Percentiles rank a stretch among this genome's conserved stretches.
phyloP scores from a whole-genome alignment of 2,113 vertebrate genomes.

The Entosphenus tridentatus region DNA sequence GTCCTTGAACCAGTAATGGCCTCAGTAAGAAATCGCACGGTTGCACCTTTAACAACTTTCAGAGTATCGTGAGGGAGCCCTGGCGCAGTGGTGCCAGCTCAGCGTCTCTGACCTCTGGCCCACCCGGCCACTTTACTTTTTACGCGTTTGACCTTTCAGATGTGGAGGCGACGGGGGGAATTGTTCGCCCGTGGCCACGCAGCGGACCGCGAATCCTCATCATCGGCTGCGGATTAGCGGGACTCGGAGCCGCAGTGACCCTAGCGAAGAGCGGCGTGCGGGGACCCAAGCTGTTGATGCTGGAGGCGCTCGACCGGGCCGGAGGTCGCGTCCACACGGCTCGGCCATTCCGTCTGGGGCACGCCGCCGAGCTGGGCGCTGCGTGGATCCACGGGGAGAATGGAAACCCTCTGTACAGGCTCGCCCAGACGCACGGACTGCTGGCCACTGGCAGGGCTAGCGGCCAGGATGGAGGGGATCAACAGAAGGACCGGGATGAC shows the following conservation, averaged over 20 bases:
- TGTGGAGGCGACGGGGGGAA: too few relatives aligned
- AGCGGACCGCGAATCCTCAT: constrained; percentile 14
- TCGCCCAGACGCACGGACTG: constrained; percentile 16
- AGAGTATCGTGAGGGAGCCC: too few relatives aligned
- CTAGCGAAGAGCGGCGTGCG: constrained; percentile 14
- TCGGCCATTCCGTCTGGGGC: constrained; percentile 14
- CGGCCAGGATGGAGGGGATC: too few relatives aligned
- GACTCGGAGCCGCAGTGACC: constrained; percentile 15
- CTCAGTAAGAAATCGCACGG: too few relatives aligned
- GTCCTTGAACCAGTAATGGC: too few relatives aligned
- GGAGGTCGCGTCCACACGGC: constrained; percentile 17
- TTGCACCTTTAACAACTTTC: too few relatives aligned
- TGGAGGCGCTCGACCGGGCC: constrained; percentile 15
- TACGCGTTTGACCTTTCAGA: too few relatives aligned
- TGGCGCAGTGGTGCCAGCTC: too few relatives aligned
- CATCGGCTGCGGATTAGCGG: constrained; percentile 19
- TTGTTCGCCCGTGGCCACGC: neutral
- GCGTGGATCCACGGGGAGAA: constrained; percentile 20
- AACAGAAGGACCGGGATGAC: too few relatives aligned
- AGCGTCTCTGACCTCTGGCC: too few relatives aligned
- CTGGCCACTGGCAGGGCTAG: constrained; percentile 8
- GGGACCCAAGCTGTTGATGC: constrained; percentile 11
- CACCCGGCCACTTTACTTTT: too few relatives aligned
- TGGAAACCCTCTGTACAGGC: constrained; percentile 16
- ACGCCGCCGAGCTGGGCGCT: constrained; percentile 18